A percentile compares a stretch with the other conserved stretches of the same genome.
phyloP scores from a whole-genome alignment of 2,797 vertebrate species.

The Novumbra hubbsi region DNA sequence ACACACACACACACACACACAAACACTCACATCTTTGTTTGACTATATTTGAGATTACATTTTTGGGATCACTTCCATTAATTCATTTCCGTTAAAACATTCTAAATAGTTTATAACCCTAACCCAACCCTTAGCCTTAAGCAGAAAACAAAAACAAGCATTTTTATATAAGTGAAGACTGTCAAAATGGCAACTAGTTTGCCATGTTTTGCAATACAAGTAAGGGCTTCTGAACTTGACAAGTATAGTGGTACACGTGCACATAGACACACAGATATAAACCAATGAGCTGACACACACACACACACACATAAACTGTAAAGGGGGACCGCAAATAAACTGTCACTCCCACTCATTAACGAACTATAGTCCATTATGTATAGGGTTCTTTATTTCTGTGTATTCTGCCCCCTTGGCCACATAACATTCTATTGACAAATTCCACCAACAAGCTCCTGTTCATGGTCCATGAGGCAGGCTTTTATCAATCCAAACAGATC shows the following conservation, averaged over 20 bases:
- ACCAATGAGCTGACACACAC: slow-evolving; percentile 32
- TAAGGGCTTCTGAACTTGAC: no score
- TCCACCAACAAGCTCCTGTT: slow-evolving; percentile 49
- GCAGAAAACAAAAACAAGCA: no score
- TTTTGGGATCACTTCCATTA: no score
- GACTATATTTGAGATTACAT: no score
- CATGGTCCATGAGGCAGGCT: slow-evolving; percentile 40
- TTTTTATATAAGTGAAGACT: no score
- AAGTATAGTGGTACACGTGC: no score
- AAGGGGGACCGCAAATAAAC: slow-evolving; percentile 32
- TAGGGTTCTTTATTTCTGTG: slow-evolving; percentile 16
- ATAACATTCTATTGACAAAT: slow-evolving; percentile 29
- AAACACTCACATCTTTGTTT: slow-evolving; percentile 26
- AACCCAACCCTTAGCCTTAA: no score
- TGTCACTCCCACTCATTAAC: slow-evolving; percentile 62
- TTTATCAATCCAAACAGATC: slow-evolving; percentile 40
- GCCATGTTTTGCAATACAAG: no score
- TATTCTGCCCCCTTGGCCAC: slow-evolving; percentile 13
- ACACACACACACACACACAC: slow-evolving; percentile 39
- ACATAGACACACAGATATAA: slow-evolving; percentile 30
- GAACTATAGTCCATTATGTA: slow-evolving; percentile 53
- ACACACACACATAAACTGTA: slow-evolving; percentile 10
- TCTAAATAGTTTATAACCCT: no score
- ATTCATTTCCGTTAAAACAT: no score
- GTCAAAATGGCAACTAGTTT: no score